phyloP scores from a whole-genome alignment of 2,797 vertebrate genomes.

The Chlorospingus flavigularis region DNA sequence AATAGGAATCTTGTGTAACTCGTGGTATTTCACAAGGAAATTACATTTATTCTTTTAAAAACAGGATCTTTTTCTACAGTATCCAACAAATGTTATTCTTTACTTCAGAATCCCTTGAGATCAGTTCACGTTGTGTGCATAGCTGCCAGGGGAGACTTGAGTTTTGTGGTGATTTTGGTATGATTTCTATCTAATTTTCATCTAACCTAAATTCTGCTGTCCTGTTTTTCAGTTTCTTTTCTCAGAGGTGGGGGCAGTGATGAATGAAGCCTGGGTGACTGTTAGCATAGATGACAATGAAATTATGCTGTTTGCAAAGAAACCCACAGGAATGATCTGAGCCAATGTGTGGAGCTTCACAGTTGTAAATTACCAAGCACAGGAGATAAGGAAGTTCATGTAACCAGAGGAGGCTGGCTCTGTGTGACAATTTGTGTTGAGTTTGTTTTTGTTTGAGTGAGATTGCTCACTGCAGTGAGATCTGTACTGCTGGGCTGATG shows the following conservation, averaged over 20 bases:
- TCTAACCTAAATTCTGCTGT: background rate
- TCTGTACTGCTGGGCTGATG: background rate
- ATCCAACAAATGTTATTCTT: background rate
- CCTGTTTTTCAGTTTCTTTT: background rate
- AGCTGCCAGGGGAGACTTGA: background rate
- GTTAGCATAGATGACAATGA: background rate
- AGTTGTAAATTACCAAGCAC: background rate
- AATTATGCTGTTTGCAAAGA: background rate
- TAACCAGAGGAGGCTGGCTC: background rate
- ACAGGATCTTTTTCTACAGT: background rate
- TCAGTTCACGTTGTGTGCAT: background rate
- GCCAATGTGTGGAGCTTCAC: background rate
- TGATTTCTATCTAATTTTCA: background rate
- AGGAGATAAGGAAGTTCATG: rapidly evolving
- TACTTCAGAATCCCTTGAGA: background rate
- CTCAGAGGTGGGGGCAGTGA: background rate
- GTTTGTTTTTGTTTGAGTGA: background rate
- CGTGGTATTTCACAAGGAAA: background rate
- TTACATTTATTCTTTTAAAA: background rate
- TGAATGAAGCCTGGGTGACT: background rate
- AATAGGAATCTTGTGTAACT: background rate
- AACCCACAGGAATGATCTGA: background rate
- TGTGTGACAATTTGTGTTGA: background rate
- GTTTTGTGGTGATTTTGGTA: background rate
- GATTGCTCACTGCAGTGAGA: background rate